Percentiles rank a stretch among this genome's conserved stretches.
phyloP scores from a whole-genome alignment of 2,888 invertebrate species.

The Lordiphosa andalusiaca region DNA sequence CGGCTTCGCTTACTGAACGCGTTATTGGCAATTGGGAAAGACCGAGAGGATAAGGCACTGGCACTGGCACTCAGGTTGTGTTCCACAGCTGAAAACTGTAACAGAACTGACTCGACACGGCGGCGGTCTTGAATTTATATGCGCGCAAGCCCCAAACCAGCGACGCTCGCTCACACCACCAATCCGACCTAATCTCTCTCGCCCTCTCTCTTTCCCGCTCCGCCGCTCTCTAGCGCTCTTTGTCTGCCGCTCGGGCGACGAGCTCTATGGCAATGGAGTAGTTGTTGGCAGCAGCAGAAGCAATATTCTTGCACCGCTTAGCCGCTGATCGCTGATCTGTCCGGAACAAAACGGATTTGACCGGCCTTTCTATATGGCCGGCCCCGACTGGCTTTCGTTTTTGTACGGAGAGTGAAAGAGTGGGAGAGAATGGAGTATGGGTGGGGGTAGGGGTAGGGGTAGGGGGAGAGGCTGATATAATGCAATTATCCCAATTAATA shows the following conservation, averaged over 20 bases:
- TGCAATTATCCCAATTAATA: no score
- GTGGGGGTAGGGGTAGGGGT: no score
- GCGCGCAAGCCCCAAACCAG: constrained; percentile 20
- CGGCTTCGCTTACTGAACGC: constrained; percentile 18
- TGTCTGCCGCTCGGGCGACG: no score
- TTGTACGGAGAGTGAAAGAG: background rate
- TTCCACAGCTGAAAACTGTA: constrained; percentile 78
- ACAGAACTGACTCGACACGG: constrained; percentile 71
- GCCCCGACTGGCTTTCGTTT: constrained; percentile 22
- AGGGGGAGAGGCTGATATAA: no score
- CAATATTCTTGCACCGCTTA: constrained; percentile 1
- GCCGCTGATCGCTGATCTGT: constrained; percentile 22
- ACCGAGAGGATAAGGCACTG: constrained; percentile 14
- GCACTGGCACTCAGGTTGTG: constrained; percentile 59
- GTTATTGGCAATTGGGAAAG: constrained; percentile 28
- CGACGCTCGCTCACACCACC: constrained; percentile 2
- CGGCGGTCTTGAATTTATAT: constrained; percentile 72
- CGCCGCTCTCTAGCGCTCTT: constrained; percentile 1
- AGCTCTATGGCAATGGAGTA: constrained; percentile 13
- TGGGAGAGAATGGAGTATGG: no score
- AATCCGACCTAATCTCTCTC: constrained; percentile 5
- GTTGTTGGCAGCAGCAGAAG: constrained; percentile 27
- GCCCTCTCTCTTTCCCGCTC: constrained; percentile 5
- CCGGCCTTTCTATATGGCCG: constrained; percentile 14
- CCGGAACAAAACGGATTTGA: constrained; percentile 38